These are phyloP conservation scores for Plodia interpunctella DNA, from an alignment of 1,140 invertebrate genomes.

Conservation along the genomic window DNA sequence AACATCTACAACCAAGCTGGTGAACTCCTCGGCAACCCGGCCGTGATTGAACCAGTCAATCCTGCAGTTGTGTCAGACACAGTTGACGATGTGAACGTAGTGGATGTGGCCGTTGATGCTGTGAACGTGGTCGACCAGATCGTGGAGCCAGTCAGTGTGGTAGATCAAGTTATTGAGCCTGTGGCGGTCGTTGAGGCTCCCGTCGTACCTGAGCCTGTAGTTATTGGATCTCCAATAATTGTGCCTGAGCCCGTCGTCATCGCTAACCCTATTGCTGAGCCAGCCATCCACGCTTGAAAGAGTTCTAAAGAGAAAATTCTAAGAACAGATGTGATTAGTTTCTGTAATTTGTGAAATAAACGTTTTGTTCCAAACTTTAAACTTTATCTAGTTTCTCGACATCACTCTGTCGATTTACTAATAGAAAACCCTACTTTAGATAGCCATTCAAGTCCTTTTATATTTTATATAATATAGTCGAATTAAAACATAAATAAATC, in stretches of 20 bases:
- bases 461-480: no score
- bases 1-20: neutral
- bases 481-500: no score
- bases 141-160: neutral
- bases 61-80: neutral
- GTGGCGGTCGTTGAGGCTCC: no score
- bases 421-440: no score
- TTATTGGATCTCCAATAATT: neutral
- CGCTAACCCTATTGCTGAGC: neutral
- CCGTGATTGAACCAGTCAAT: neutral
- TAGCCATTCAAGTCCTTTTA: no score
- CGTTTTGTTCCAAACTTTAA: neutral
- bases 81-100: neutral
- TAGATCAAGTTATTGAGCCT: neutral
- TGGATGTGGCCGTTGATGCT: neutral
- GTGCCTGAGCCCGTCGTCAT: neutral
- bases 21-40: neutral
- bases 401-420: no score
- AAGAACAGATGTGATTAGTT: neutral
- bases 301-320: neutral
- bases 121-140: neutral
- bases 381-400: neutral
- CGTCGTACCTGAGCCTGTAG: no score
- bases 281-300: neutral
- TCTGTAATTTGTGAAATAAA: neutral